These are phyloP conservation scores for Poecile atricapillus DNA, from an alignment of 2,113 vertebrate species.

Conservation along the genomic window DNA sequence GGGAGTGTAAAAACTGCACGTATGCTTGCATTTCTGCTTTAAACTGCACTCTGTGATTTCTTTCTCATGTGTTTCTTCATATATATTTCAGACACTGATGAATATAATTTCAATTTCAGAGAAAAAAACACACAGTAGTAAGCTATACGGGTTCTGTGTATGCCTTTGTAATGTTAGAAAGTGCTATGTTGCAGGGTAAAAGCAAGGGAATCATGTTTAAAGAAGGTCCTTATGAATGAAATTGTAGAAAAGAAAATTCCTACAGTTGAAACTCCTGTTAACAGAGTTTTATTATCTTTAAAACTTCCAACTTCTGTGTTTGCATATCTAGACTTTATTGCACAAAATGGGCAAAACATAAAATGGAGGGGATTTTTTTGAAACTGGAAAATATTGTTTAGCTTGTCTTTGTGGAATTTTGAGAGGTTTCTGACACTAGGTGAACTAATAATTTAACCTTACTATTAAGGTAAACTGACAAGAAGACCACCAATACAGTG, in stretches of 20 bases:
- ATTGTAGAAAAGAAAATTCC: slow-evolving; percentile 22
- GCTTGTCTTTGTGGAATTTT: neutral
- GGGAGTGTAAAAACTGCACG: neutral
- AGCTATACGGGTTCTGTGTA: neutral
- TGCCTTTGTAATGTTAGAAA: slow-evolving; percentile 48
- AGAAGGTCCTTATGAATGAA: slow-evolving; percentile 25
- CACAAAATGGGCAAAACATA: neutral
- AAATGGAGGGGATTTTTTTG: neutral
- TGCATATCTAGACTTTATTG: neutral
- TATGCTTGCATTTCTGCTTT: slow-evolving; percentile 1
- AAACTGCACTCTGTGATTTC: slow-evolving; percentile 12
- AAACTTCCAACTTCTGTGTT: neutral
- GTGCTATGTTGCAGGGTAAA: neutral
- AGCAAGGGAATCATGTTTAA: slow-evolving; percentile 9
- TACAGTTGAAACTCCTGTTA: neutral
- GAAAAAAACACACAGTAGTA: neutral
- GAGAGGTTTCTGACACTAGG: neutral
- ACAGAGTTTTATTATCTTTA: neutral
- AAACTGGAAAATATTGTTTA: neutral
- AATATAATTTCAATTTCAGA: slow-evolving; percentile 19
- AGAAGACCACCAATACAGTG: slow-evolving; percentile 46
- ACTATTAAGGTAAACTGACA: slow-evolving; percentile 37
- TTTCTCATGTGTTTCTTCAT: slow-evolving; percentile 27
- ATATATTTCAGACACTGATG: neutral
- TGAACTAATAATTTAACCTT: slow-evolving; percentile 20